Evolutionary conservation across 30 jellyfish, hydroid and myxozoan species (phyloP), one percentile per base, ranked within the genome.

Genomic region (Phacellophora camtschatica): DNA sequence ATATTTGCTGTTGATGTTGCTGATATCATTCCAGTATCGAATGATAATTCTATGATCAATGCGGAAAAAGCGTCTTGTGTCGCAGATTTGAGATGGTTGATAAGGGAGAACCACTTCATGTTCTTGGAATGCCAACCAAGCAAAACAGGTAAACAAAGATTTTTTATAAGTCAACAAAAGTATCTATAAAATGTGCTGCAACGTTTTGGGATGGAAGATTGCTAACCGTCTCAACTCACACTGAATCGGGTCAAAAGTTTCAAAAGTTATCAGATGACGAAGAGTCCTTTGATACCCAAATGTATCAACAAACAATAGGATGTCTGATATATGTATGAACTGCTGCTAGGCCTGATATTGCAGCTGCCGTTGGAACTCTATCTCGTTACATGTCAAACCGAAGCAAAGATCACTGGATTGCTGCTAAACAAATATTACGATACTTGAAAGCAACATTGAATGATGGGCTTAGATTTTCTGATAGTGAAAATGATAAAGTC

Each of bases 71-170:
- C 11, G 45, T 19, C 22, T 43, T 73, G 18, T 25, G 62, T 33
- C 81, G 30, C 27, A 32, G 80, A 49, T 73, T 73, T 24, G 87
- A 15, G 19, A 41, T 73, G 22, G 34, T 25, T 30, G 80, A 73
- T 43, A 22, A 53, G 54, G 87, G 87, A 25, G 79, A 50, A 37
- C 62, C 54, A 24, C 87, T 49, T 53, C 54, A 49, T 37, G 45
- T 19, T 37, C 79, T 73, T 16, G 87, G 87, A 30, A 73, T 73
- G 87, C 59, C 11, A 23, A 36, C 22, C n/a, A 73, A 73, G 87
- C 15, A 59, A 53, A 24, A 30, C 34, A 11, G 31, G 18, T 25
- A 20, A 50, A 9, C 28, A 43, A 33, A 50, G 37, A 35, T 8
- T 53, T 55, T 8, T 54, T 29, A 58, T 76, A 16, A 45, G 53